Conservation (phyloP, 2,113 vertebrate genomes). For the Pollimyrus isidori region DNA sequence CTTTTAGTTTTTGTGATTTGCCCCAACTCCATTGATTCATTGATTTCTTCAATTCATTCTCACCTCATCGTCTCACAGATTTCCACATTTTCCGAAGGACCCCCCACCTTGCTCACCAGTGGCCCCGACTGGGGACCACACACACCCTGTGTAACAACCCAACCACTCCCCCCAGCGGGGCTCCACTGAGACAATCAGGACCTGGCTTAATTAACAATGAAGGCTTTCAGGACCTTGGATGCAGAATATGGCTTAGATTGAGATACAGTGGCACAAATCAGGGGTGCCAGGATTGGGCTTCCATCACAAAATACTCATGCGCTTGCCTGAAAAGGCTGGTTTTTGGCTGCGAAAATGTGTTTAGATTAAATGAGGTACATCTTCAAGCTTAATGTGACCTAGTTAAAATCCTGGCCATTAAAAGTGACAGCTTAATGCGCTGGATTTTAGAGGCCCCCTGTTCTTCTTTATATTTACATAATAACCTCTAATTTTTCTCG, state of each 20-base stretch:
- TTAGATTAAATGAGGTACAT: neutral
- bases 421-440: neutral
- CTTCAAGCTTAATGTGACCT: constrained; percentile 1
- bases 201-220: neutral
- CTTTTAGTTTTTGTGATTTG: neutral
- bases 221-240: neutral
- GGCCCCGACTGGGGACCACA: no score
- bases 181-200: neutral
- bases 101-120: neutral
- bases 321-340: neutral
- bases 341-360: neutral
- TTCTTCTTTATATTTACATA: neutral
- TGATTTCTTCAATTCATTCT: neutral
- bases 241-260: neutral
- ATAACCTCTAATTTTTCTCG: neutral
- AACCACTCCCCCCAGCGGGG: neutral
- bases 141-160: neutral
- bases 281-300: neutral
- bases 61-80: neutral
- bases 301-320: neutral
- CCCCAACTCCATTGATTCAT: neutral
- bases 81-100: neutral
- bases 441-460: neutral
- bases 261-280: neutral
- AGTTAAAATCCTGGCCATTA: neutral